Conservation (phyloP, 2,113 vertebrate genomes). For the Melanocharis versteri region DNA sequence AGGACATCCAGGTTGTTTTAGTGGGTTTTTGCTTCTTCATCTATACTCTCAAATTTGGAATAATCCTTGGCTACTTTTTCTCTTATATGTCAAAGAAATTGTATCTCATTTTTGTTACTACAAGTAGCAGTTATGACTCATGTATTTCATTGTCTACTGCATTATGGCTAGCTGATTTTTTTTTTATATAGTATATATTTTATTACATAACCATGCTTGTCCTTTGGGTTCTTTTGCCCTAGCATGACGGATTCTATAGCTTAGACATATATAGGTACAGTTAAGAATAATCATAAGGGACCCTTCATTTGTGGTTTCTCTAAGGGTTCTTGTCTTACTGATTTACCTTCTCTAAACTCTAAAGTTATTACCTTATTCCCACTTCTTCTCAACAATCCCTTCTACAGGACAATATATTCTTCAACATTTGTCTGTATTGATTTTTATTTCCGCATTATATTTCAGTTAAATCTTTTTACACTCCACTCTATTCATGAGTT, state of each 20-base stretch:
- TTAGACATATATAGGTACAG: neutral
- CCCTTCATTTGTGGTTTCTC: neutral
- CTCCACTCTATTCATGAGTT: neutral
- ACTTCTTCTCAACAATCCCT: neutral
- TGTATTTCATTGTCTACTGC: neutral
- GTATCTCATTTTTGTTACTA: neutral
- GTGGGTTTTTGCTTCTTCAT: neutral
- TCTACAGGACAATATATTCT: neutral
- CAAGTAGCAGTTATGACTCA: neutral
- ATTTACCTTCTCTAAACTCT: neutral
- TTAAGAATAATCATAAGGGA: neutral
- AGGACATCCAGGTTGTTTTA: neutral
- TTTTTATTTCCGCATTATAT: neutral
- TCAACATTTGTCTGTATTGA: constrained; percentile 3
- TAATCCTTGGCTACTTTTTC: neutral
- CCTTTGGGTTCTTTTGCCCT: neutral
- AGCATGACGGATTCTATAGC: neutral
- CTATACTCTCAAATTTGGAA: neutral
- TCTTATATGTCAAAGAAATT: neutral
- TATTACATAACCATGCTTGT: neutral
- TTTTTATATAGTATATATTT: neutral
- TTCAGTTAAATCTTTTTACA: neutral
- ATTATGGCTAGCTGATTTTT: neutral
- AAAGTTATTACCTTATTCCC: neutral
- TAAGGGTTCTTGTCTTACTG: neutral